Percentiles rank a stretch among this genome's conserved stretches.
Conservation (phyloP, 1,140 invertebrate species). For the Sitobion miscanthi region DNA sequence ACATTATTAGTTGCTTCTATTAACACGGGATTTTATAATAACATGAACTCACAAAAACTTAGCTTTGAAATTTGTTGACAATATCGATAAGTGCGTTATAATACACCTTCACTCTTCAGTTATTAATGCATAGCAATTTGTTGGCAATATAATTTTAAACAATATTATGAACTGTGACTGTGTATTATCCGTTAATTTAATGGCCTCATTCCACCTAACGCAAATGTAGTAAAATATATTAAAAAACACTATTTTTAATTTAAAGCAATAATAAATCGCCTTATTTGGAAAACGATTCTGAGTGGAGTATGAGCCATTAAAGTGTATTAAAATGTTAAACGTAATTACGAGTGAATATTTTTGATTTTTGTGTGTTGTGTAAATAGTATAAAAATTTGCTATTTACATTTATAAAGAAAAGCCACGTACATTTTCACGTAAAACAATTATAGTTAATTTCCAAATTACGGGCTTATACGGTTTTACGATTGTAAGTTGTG, state of each 20-base stretch:
- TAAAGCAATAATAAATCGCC: not conserved
- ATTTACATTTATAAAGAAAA: too few relatives aligned
- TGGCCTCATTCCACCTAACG: too few relatives aligned
- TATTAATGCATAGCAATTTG: not conserved
- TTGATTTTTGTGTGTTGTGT: too few relatives aligned
- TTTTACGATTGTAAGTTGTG: not conserved
- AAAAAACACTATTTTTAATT: too few relatives aligned
- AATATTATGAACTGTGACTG: not conserved
- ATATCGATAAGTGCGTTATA: not conserved
- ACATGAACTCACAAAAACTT: not conserved
- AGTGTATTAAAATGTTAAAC: too few relatives aligned
- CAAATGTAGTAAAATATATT: too few relatives aligned
- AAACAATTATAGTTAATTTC: not conserved
- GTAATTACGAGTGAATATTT: too few relatives aligned
- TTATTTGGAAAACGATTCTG: not conserved
- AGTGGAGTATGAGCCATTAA: too few relatives aligned
- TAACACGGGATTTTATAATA: slow-evolving; percentile 45
- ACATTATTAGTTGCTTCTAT: slow-evolving; percentile 25
- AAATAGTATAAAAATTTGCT: too few relatives aligned
- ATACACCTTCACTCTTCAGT: not conserved
- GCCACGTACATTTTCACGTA: not conserved
- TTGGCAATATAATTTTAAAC: not conserved
- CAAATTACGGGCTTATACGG: not conserved
- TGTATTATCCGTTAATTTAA: not conserved
- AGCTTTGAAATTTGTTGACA: not conserved